Base-by-base conservation (phyloP, 2,797 vertebrate genomes). In the Neosalanx taihuensis region DNA sequence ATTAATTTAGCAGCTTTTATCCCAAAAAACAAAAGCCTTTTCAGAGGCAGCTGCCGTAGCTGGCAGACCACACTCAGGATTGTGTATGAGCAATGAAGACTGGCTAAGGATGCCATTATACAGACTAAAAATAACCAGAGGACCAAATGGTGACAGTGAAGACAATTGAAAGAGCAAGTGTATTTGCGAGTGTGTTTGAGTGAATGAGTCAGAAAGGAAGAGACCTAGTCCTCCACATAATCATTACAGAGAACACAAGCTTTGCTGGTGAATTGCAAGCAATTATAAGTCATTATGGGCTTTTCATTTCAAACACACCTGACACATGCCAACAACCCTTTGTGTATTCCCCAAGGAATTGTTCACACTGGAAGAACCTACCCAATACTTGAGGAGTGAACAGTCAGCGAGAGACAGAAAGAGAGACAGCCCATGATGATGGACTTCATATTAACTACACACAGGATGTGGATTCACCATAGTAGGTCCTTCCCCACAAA, bases 271-370 rank as follows among this genome's bases (percentile, higher is more conserved):
- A 56, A 17, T 17, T 5, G 6, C n/a, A 7, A 56, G 51, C 15
- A 56, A 9, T 46, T 46, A 60, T 20, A 0, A 58, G 56, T 18
- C 18, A 3, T 35, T 35, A 0, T 1, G 35, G 7, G 51, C 23
- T 53, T 2, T 71, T 0, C 31, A 60, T 33, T 13, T 72, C 57
- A 57, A 9, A 33, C 29, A 79, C 75, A 99, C 98, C 95, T 99
- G 96, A 4, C 4, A 97, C 98, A 82, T 98, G 95, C 97, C 97
- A 99, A 90, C 93, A 99, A 78, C 97, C 97, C 87, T 95, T 97
- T 37, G 97, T 96, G 0, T 94, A 99, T 83, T 99, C 96, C 83
- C 95, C 92, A 85, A 99, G 94, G 73, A 93, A 95, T 78, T 97
- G 91, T 68, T 98, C 85, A 82, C 91, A 96, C 85, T 98, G 95